These are phyloP conservation scores for Chrysomela aeneicollis DNA, from an alignment of 2,888 invertebrate genomes.

Conservation along the genomic window DNA sequence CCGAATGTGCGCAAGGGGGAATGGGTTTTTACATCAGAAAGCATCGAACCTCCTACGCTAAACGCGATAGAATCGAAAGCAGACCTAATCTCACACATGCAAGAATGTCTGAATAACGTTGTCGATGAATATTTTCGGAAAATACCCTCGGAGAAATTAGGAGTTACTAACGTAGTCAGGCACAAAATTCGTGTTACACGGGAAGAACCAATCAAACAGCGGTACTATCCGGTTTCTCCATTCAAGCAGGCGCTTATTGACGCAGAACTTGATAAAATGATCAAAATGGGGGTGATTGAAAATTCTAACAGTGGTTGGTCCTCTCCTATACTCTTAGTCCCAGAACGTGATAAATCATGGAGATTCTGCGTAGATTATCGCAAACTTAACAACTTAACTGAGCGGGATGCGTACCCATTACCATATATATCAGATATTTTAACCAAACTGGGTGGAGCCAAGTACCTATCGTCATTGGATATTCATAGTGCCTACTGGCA, in stretches of 20 bases:
- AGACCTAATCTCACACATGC: neutral
- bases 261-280: constrained; percentile 38
- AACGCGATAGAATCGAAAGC: neutral
- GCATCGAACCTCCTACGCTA: neutral
- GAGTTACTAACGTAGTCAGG: constrained; percentile 23
- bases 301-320: constrained; percentile 48
- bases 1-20: constrained; percentile 21
- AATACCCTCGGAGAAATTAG: constrained; percentile 5
- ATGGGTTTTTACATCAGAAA: constrained; percentile 15
- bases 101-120: neutral
- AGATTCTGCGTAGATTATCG: constrained; percentile 20
- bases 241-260: constrained; percentile 17
- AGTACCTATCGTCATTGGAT: neutral
- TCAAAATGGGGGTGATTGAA: constrained; percentile 43
- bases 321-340: constrained; percentile 4
- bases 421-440: constrained; percentile 31
- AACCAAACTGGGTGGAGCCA: constrained; percentile 33
- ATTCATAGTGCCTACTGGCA: constrained; percentile 1
- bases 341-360: too few relatives aligned
- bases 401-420: constrained; percentile 36
- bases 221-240: constrained; percentile 28
- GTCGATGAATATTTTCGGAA: constrained; percentile 25
- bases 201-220: constrained; percentile 26
- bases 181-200: constrained; percentile 22
- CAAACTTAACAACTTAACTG: constrained; percentile 36